A percentile compares a stretch with the other conserved stretches of the same genome.
phyloP scores from a whole-genome alignment of 2,797 vertebrate genomes.

The Trichosurus vulpecula region DNA sequence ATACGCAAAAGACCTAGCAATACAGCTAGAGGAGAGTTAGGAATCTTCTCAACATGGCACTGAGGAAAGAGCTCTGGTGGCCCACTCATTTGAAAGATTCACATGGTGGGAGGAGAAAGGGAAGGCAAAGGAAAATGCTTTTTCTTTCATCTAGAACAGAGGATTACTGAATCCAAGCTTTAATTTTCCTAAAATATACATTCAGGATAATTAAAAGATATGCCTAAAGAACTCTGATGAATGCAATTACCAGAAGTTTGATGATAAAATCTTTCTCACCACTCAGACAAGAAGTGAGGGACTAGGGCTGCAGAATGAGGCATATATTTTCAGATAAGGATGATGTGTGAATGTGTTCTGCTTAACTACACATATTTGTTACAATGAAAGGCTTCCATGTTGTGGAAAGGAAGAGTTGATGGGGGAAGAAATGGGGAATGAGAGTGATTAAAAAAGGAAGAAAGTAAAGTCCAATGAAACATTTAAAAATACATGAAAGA shows the following conservation, averaged over 20 bases:
- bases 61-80: not conserved
- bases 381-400: not conserved
- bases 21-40: conserved; percentile 25
- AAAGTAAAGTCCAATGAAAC: not conserved
- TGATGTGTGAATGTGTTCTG: not conserved
- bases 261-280: not conserved
- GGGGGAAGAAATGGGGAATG: not conserved
- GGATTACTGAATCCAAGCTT: conserved; percentile 8
- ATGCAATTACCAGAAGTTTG: not conserved
- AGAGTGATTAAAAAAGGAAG: not conserved
- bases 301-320: not conserved
- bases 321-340: not conserved
- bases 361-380: not conserved
- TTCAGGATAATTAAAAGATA: conserved; percentile 16
- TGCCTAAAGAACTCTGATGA: not conserved
- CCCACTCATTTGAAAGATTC: not conserved
- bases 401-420: not conserved
- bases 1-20: conserved; percentile 24
- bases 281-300: not conserved
- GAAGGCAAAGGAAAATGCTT: fast-evolving
- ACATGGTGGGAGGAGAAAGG: not conserved
- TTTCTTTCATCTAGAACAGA: not conserved
- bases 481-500: not conserved
- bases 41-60: conserved; percentile 33
- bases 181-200: not conserved